phyloP scores from a whole-genome alignment of 2,113 vertebrate species.

The Onychorhynchus coronatus region DNA sequence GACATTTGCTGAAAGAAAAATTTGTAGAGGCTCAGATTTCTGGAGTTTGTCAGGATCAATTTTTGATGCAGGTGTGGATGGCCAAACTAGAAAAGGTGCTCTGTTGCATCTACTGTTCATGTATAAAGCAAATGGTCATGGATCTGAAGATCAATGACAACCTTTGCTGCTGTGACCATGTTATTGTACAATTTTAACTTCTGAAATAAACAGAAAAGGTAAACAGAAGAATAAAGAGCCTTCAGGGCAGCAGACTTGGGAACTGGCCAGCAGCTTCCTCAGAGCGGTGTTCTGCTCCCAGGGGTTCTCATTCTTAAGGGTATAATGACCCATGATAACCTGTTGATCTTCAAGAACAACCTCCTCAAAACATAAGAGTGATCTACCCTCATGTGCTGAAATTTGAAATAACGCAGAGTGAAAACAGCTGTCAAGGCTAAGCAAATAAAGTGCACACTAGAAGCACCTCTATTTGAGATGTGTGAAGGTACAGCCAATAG shows the following conservation, averaged over 20 bases:
- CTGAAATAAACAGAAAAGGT: not conserved
- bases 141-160: not conserved
- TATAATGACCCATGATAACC: not conserved
- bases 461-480: not conserved
- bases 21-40: not conserved
- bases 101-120: not conserved
- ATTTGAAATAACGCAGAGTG: not conserved
- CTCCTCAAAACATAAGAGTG: not conserved
- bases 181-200: not conserved
- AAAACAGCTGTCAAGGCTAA: not conserved
- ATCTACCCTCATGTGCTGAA: not conserved
- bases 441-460: not conserved
- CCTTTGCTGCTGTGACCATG: not conserved
- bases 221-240: not conserved
- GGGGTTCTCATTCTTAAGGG: not conserved
- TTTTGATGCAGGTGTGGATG: not conserved
- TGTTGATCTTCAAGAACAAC: not conserved
- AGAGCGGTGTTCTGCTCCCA: not conserved
- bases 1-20: not conserved
- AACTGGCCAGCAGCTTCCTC: not conserved
- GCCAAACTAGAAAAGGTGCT: not conserved
- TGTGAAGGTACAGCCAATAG: not conserved
- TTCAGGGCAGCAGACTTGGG: not conserved
- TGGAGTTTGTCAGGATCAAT: not conserved
- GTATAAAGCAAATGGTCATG: not conserved